Base-by-base conservation (phyloP, 1,140 invertebrate species). In the Asbolus verrucosus region DNA sequence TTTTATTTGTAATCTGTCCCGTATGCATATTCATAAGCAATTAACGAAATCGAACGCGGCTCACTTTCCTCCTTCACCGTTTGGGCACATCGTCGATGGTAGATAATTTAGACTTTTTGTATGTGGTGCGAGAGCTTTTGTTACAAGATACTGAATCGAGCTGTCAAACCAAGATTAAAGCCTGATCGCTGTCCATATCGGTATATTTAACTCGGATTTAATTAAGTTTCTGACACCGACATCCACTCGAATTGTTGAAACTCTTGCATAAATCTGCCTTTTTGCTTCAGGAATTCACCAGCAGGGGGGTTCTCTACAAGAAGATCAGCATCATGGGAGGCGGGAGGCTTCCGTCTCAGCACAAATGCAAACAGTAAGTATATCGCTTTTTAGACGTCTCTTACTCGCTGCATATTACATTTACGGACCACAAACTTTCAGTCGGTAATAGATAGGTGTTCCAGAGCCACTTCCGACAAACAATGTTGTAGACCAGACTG, bases 261-360 rank as follows among this genome's bases (percentile, higher is more conserved):
- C n/a, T n/a, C n/a, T n/a, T n/a, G n/a, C n/a, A n/a, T n/a, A n/a
- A n/a, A n/a, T n/a, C n/a, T n/a, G n/a, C n/a, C n/a, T n/a, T 73
- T 70, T 72, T 75, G 61, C 81, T 71, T 16, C 74, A 84, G 83
- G 83, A 82, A 24, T 80, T 85, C 39, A 73, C 72, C 16, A 67
- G 75, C 5, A 71, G 68, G 43, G 83, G 81, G 1, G 72, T 88
- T 19, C 76, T 79, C 27, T 83, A 87, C 74, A 76, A 81, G 46
- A 87, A 87, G 76, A 80, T 88, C 13, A 77, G 79, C 2, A 31
- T 63, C 8, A 9, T 62, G 6, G 68, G 66, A n/a, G 66, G 68
- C 16, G 59, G 61, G n/a, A 24, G 24, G 15, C 9, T 70, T 30
- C 68, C 68, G 2, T 19, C 59, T 24, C 11, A 13, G 18, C 3